These are phyloP conservation scores for Lordiphosa stackelbergi DNA, from an alignment of 1,140 invertebrate genomes.

Conservation along the genomic window DNA sequence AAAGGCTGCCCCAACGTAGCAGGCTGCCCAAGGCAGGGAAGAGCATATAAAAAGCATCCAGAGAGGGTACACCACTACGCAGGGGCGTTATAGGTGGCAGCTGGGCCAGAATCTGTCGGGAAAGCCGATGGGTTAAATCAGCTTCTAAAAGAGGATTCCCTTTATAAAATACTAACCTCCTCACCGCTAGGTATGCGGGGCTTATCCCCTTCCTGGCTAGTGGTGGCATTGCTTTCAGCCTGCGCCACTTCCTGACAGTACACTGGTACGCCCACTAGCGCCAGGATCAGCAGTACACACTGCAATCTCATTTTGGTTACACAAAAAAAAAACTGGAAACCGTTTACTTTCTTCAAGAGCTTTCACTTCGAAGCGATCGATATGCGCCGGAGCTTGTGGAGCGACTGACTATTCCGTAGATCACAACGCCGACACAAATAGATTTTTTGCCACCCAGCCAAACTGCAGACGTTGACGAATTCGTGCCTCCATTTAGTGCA, in stretches of 20 bases:
- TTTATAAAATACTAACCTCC: conserved; percentile 17
- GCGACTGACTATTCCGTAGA: conserved; percentile 44
- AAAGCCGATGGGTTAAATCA: neutral
- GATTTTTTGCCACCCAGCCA: conserved; percentile 46
- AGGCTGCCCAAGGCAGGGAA: conserved; percentile 56
- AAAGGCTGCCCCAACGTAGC: conserved; percentile 55
- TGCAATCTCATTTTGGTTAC: conserved; percentile 38
- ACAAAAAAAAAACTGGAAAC: neutral
- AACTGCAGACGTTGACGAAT: conserved; percentile 54
- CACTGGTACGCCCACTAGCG: conserved; percentile 23
- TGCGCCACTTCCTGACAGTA: conserved; percentile 19
- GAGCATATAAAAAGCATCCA: conserved; percentile 52
- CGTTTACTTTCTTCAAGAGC: too few species aligned
- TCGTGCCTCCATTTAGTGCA: conserved; percentile 52
- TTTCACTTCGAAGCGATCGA: conserved; percentile 8
- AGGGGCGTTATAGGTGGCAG: conserved; percentile 21
- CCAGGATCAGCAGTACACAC: conserved; percentile 41
- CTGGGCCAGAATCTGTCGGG: conserved; percentile 39
- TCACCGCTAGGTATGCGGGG: conserved; percentile 23
- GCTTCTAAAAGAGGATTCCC: neutral
- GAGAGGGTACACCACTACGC: conserved; percentile 29
- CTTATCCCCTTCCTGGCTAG: neutral
- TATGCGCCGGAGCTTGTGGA: conserved; percentile 44
- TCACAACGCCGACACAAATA: conserved; percentile 56
- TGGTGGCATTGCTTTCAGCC: neutral